Conservation (phyloP, 2,888 invertebrate genomes). For the Calameuta filiformis region DNA sequence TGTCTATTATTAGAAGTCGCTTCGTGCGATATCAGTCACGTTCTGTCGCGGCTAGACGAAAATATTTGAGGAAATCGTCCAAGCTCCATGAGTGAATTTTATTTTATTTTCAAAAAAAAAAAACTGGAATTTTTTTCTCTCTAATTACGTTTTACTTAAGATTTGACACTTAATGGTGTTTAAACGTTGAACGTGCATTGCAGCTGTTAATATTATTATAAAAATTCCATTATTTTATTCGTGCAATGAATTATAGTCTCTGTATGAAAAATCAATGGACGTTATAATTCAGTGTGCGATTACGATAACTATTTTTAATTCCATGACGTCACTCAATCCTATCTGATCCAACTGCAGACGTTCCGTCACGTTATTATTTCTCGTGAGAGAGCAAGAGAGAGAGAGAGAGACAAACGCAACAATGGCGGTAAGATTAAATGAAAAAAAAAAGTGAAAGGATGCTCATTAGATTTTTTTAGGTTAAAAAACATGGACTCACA, state of each 20-base stretch:
- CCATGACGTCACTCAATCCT: not conserved
- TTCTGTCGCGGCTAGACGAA: not conserved
- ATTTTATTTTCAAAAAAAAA: not conserved
- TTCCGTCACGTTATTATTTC: not conserved
- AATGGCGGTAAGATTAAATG: too few species aligned
- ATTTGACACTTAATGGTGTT: not conserved
- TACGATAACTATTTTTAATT: not conserved
- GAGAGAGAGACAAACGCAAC: too few species aligned
- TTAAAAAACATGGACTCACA: slow-evolving; percentile 65
- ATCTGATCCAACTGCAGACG: not conserved
- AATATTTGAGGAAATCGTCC: not conserved
- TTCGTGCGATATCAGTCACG: not conserved
- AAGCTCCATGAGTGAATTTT: not conserved
- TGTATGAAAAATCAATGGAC: not conserved
- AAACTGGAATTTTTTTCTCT: too few species aligned
- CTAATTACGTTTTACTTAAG: not conserved
- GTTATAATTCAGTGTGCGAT: not conserved
- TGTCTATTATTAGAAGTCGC: slow-evolving; percentile 40
- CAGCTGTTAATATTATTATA: not conserved
- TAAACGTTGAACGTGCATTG: not conserved
- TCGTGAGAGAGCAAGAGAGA: not conserved
- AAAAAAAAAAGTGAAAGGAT: not conserved
- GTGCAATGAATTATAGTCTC: not conserved
- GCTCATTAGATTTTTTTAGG: not conserved
- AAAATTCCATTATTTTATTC: not conserved